Conservation (phyloP, 2,797 vertebrate genomes). For the Loriculus beryllinus region DNA sequence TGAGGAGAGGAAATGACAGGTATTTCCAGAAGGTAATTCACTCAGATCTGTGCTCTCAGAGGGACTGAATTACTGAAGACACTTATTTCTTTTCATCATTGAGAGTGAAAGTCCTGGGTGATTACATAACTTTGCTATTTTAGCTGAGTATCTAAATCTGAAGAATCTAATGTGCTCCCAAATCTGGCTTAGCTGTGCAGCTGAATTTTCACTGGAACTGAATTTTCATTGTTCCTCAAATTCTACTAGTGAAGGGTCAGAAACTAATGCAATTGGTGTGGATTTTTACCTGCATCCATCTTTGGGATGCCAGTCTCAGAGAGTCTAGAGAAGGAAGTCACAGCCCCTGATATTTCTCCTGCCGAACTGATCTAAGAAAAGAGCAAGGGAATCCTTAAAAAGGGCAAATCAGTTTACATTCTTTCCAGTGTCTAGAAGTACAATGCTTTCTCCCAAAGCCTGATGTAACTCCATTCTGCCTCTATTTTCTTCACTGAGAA, state of each 20-base stretch:
- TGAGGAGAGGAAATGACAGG: neutral
- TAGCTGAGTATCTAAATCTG: neutral
- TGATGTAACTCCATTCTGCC: neutral
- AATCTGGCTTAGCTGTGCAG: neutral
- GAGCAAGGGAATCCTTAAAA: neutral
- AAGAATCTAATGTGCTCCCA: neutral
- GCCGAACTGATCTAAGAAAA: neutral
- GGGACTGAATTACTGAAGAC: neutral
- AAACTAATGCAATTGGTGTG: neutral
- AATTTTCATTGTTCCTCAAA: neutral
- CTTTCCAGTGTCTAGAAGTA: neutral
- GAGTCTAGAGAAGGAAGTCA: neutral
- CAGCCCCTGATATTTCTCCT: neutral
- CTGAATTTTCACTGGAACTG: neutral
- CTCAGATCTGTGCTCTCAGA: neutral
- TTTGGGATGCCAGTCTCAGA: neutral
- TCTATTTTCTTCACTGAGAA: neutral
- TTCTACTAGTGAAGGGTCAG: neutral
- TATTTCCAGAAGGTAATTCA: constrained; percentile 7
- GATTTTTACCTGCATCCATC: neutral
- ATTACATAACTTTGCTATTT: neutral
- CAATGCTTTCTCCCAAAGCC: neutral
- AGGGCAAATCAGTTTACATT: neutral
- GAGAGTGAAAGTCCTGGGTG: neutral
- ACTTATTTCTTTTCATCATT: neutral